Conservation (phyloP, 92 coral and sea anemone genomes). For the Virgularia gustaviana region DNA sequence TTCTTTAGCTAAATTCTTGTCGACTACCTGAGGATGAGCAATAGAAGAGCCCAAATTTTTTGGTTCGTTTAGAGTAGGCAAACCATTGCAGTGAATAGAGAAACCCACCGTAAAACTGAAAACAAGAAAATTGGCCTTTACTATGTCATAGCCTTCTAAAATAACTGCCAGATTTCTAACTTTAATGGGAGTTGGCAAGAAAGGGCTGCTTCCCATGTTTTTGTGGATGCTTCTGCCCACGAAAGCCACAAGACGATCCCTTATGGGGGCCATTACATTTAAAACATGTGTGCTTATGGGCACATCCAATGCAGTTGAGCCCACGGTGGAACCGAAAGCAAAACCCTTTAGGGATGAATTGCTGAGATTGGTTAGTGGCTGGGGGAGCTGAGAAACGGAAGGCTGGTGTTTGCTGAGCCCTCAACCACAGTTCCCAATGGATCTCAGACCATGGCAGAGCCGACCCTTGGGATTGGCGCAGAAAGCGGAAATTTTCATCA, state of each 20-base stretch:
- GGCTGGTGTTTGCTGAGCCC: too few relatives aligned
- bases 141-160: too few relatives aligned
- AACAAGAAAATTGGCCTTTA: constrained; percentile 31
- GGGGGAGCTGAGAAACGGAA: too few relatives aligned
- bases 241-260: constrained; percentile 35
- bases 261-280: constrained; percentile 46
- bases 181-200: too few relatives aligned
- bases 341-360: constrained; percentile 45
- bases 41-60: too few relatives aligned
- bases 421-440: constrained; percentile 51
- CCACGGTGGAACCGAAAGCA: constrained; percentile 39
- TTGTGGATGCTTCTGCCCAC: too few relatives aligned
- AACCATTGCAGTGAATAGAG: constrained; percentile 39
- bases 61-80: too few relatives aligned
- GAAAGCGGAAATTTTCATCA: constrained; percentile 54
- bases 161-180: too few relatives aligned
- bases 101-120: constrained; percentile 29
- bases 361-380: too few relatives aligned
- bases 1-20: too few relatives aligned
- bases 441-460: constrained; percentile 40
- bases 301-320: constrained; percentile 33
- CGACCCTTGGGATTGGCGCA: constrained; percentile 38
- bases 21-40: too few relatives aligned
- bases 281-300: constrained; percentile 44
- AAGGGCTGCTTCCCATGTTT: too few relatives aligned